These are phyloP conservation scores for Osedax frankpressi DNA, from an alignment of 2,888 invertebrate genomes.

Conservation along the genomic window DNA sequence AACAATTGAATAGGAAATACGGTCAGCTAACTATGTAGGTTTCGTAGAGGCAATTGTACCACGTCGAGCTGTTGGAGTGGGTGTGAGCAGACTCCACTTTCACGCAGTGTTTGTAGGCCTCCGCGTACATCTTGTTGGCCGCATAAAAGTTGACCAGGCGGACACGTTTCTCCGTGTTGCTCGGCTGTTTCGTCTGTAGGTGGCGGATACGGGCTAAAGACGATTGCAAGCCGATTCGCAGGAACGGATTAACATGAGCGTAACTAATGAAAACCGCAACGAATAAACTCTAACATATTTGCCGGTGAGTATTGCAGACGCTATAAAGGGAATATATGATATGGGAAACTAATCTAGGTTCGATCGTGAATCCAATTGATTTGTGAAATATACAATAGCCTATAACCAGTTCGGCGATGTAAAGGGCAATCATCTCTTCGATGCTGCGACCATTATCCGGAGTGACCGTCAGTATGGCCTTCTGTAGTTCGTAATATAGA, in stretches of 20 bases:
- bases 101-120: background rate
- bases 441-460: background rate
- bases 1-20: no score
- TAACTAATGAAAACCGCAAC: no score
- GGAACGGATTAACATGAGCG: no score
- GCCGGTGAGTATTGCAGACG: no score
- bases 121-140: background rate
- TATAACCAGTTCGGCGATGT: background rate
- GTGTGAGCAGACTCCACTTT: background rate
- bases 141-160: background rate
- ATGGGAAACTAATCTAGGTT: no score
- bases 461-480: background rate
- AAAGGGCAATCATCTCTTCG: background rate
- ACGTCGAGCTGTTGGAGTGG: background rate
- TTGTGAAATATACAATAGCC: no score
- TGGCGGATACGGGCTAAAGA: background rate
- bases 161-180: background rate
- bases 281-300: no score
- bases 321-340: no score
- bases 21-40: background rate
- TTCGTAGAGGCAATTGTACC: background rate
- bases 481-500: background rate
- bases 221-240: no score
- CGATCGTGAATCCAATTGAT: no score
- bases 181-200: background rate